Conservation (phyloP, 2,113 vertebrate species). For the Brachyhypopomus gauderio region DNA sequence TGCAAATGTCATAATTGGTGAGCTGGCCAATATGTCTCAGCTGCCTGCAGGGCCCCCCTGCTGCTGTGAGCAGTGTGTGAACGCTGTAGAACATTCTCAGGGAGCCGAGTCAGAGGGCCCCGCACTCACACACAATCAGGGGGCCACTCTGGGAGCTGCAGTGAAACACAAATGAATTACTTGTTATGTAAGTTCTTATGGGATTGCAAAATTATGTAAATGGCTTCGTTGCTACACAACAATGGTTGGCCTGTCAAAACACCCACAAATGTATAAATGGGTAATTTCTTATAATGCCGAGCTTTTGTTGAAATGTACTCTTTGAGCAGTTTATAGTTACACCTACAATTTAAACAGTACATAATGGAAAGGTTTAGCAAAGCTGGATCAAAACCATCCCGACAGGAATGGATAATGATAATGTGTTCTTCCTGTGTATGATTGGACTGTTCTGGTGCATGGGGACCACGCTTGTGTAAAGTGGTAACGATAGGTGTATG, state of each 20-base stretch:
- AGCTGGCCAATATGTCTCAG: constrained; percentile 42
- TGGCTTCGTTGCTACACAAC: constrained; percentile 73
- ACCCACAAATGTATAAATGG: constrained; percentile 68
- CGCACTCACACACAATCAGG: constrained; percentile 54
- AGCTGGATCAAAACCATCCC: constrained; percentile 30
- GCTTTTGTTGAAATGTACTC: constrained; percentile 55
- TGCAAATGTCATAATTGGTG: constrained; percentile 43
- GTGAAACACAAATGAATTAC: constrained; percentile 70
- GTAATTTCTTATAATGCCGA: constrained; percentile 58
- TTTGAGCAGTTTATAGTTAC: constrained; percentile 54
- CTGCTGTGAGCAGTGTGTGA: constrained; percentile 33
- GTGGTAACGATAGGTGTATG: constrained; percentile 30
- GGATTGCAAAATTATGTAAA: constrained; percentile 77
- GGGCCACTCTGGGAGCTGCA: constrained; percentile 67
- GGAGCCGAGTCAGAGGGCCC: constrained; percentile 42
- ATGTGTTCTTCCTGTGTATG: constrained; percentile 32
- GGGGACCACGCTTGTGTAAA: constrained; percentile 25
- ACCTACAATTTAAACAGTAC: constrained; percentile 52
- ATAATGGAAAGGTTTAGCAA: constrained; percentile 57
- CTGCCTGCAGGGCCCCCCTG: constrained; percentile 40
- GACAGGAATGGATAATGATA: constrained; percentile 24
- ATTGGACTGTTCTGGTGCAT: constrained; percentile 39
- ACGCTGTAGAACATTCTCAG: constrained; percentile 38
- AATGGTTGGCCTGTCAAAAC: constrained; percentile 73
- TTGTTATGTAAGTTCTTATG: constrained; percentile 75